Percentiles rank a stretch among this genome's conserved stretches.
phyloP scores from a whole-genome alignment of 1,140 invertebrate species.

The Lasioglossum baleicum region DNA sequence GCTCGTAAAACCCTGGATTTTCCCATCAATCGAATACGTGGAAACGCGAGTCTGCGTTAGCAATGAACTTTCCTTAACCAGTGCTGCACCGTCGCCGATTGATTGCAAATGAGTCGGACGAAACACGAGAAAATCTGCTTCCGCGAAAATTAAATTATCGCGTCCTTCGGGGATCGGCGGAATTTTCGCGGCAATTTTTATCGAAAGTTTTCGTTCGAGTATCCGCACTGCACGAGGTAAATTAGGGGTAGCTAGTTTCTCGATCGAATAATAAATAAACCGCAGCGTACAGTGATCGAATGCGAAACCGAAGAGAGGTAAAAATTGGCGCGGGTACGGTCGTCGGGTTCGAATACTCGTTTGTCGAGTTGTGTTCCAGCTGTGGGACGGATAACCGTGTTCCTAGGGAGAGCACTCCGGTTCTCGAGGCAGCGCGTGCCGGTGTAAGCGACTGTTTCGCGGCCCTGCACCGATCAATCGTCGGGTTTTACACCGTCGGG shows the following conservation, averaged over 20 bases:
- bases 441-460: conserved; percentile 58
- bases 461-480: conserved; percentile 57
- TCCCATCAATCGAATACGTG: background rate
- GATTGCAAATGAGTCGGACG: background rate
- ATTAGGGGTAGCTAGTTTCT: no score
- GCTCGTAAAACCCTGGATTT: conserved; percentile 31
- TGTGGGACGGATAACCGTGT: conserved; percentile 31
- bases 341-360: conserved; percentile 32
- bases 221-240: no score
- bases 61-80: background rate
- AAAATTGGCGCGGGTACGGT: conserved; percentile 1
- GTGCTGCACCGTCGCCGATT: background rate
- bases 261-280: no score
- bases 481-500: conserved; percentile 51
- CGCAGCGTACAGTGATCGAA: background rate
- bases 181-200: no score
- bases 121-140: no score
- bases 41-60: background rate
- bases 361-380: conserved; percentile 42
- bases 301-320: conserved; percentile 7
- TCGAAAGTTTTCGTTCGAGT: no score
- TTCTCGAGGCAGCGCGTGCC: conserved; percentile 50
- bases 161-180: no score
- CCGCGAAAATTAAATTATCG: no score
- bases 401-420: conserved; percentile 45